Evolutionary conservation across 2,888 invertebrate species (phyloP), one percentile per base, ranked within the genome.

Genomic region (Galeruca laticollis): DNA sequence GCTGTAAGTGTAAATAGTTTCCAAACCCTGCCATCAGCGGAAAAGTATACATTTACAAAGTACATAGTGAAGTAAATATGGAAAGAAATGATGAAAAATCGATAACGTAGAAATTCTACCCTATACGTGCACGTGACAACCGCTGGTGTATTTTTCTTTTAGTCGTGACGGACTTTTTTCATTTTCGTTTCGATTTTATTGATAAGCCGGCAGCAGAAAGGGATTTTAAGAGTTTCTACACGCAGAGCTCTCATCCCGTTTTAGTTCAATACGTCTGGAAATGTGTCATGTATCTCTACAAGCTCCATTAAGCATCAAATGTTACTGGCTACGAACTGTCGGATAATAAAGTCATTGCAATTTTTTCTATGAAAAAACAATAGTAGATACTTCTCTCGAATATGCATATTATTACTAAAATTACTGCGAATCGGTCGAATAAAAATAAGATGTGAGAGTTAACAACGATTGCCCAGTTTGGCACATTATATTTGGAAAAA

Each of bases 1-100:
- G 9, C 60, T 35, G 43, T 60, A 60, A 60, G 60, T 60, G 60
- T 60, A 60, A 60, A 60, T 60, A 60, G 37, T 60, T 60, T 60
- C 40, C 43, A n/a, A 60, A 21, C 60, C 60, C 43, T 43, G 40
- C n/a, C 43, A 37, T 40, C 35, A 40, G 21, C 43, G 40, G n/a
- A 60, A 60, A 40, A 40, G 43, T 60, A 60, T 60, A 60, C 60
- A 13, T 60, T 60, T 60, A 60, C 60, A 60, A 43, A 40, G 60
- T 56, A 56, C 18, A 56, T 56, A 56, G 31, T 18, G 56, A 33
- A 56, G 33, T 37, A 40, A 60, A 37, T 60, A 60, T 26, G 60
- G n/a, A 54, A 54, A 47, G 47, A 47, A 18, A 47, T 47, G 18
- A 9, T 15, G 18, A 47, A 60, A 60, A 60, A 60, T 60, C 60